Evolutionary conservation across 1,140 invertebrate species (phyloP), one percentile per base, ranked within the genome.

Genomic region (Dinoponera quadriceps): DNA sequence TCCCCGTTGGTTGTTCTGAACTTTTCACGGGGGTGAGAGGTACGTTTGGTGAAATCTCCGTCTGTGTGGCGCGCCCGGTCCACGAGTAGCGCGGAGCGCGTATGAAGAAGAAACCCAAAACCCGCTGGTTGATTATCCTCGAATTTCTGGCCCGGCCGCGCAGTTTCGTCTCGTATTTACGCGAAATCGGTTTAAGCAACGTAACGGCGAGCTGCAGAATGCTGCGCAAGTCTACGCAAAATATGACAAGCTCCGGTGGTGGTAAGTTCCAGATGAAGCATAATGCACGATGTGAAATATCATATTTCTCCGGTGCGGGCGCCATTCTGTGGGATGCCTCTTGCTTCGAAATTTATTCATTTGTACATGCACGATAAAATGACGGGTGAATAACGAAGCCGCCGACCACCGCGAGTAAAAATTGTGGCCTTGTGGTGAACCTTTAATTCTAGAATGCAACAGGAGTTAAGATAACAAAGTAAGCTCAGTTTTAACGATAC

Each of bases 1-100:
- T 51, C 65, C 73, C 59, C 55, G n/a, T n/a, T n/a, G 83, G 81
- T 88, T 85, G 77, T 82, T 80, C 71, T 51, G 25, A 65, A 62
- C 75, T 63, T 73, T 80, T 83, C 84, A 38, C 16, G 44, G 48
- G 49, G 65, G 85, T 59, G 60, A 65, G 48, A 85, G n/a, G 62
- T 33, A 14, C 16, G 33, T 69, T 80, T 80, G n/a, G 27, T 55
- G 62, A 75, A 48, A 74, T 74, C 49, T 14, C n/a, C n/a, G n/a
- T n/a, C n/a, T n/a, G 0, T 44, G 48, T 9, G 44, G 22, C 13
- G 44, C 22, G 25, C 29, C 3, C 49, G 2, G 29, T 33, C 5
- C 29, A 33, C 29, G 29, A 33, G 29, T 33, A 3, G 5, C 5
- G 29, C 29, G 29, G 49, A 78, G 55, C 14, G 69, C 25, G 51